Conservation (phyloP, 2,797 vertebrate species). For the Merluccius polli region DNA sequence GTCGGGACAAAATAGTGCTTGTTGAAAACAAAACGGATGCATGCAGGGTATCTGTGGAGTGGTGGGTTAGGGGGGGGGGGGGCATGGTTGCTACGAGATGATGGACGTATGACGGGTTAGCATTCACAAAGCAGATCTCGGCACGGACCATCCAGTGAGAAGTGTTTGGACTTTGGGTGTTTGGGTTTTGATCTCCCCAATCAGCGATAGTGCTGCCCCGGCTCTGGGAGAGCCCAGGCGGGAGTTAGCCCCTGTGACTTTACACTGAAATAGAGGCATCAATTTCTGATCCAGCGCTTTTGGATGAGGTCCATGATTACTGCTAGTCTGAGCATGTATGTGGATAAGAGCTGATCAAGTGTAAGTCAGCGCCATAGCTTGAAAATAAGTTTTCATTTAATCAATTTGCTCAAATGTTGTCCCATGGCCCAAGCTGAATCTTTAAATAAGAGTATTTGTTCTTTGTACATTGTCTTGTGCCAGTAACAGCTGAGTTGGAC, state of each 20-base stretch:
- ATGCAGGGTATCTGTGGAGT: neutral
- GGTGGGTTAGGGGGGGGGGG: neutral
- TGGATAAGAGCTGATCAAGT: neutral
- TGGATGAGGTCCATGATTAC: neutral
- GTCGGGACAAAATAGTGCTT: neutral
- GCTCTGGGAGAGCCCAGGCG: neutral
- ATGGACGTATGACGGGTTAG: constrained; percentile 18
- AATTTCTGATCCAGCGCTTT: neutral
- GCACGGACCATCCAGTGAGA: constrained; percentile 25
- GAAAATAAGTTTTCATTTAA: no score
- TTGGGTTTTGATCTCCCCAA: neutral
- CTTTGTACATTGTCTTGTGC: neutral
- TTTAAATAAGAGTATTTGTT: neutral
- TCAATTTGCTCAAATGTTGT: neutral
- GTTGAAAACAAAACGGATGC: neutral
- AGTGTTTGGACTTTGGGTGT: constrained; percentile 9
- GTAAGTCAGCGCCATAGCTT: neutral
- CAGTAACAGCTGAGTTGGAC: neutral
- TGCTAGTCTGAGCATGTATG: neutral
- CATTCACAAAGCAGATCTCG: constrained; percentile 64
- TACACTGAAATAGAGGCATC: neutral
- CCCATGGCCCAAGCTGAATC: neutral
- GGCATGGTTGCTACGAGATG: neutral
- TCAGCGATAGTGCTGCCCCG: neutral
- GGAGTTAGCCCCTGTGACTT: neutral